Evolutionary conservation across 2,888 invertebrate species (phyloP), one percentile per base, ranked within the genome.

Genomic region (Graphium colonna): DNA sequence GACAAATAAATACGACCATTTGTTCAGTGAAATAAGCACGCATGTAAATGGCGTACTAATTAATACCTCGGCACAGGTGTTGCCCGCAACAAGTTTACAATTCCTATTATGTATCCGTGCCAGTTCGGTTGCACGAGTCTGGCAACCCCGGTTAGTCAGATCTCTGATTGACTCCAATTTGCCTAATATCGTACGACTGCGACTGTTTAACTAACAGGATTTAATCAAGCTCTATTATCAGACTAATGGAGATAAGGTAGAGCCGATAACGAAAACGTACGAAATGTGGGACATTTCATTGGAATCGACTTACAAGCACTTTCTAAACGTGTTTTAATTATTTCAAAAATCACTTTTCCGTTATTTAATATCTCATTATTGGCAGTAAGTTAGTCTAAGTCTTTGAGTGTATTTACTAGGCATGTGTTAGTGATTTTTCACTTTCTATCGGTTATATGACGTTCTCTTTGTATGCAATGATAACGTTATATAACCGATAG

Each of bases 121-220:
- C 53, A 44, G 31, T 39, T 15, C 17, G 39, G 18, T 44, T 49
- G 40, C 39, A 18, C 31, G 33, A 18, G 44, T 38, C 44, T 39
- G 21, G 28, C 16, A 42, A 52, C 38, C 12, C 48, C 48, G 10
- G 43, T 53, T 53, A 54, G 43, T 54, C 44, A 45, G 49, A 54
- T 45, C 53, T 48, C 48, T 53, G 53, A 53, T 53, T 53, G 53
- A 44, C 48, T 53, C 33, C 44, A 53, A 53, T 53, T 53, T 53
- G 53, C 53, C 49, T 49, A 49, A 44, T 53, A 53, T 44, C 53
- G 53, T 44, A 49, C 10, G 21, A 12, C 31, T 38, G 43, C 28
- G 33, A 53, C 49, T 53, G 53, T 53, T 53, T 47, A 16, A 39
- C 53, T 18, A 44, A 44, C 53, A 41, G 43, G 5, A 31, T 43